Conservation (phyloP, 2,888 invertebrate species). For the Trissolcus japonicus region DNA sequence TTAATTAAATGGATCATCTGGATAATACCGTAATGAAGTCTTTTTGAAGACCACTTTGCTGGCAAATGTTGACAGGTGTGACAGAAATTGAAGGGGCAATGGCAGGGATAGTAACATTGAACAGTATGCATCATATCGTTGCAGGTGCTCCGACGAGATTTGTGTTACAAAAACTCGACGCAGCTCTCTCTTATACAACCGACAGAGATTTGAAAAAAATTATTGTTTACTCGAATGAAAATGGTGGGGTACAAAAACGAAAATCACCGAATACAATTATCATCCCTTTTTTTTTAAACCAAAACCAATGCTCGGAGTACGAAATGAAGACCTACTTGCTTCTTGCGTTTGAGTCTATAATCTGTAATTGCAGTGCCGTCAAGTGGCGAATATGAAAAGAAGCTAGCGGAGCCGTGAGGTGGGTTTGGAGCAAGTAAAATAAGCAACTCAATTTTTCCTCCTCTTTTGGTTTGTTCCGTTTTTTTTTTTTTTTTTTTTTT, state of each 20-base stretch:
- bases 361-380: constrained; percentile 35
- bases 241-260: constrained; percentile 16
- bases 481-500: too few relatives aligned
- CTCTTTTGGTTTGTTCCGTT: too few relatives aligned
- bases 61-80: constrained; percentile 43
- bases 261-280: constrained; percentile 39
- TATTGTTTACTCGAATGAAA: constrained; percentile 14
- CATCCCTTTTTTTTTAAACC: constrained; percentile 31
- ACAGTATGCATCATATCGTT: constrained; percentile 15
- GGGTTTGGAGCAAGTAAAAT: constrained; percentile 18
- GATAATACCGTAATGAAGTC: constrained; percentile 9
- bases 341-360: constrained; percentile 32
- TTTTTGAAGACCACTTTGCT: constrained; percentile 15
- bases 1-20: constrained; percentile 8
- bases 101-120: background rate
- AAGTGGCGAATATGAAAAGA: constrained; percentile 31
- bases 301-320: constrained; percentile 1
- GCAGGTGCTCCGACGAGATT: constrained; percentile 33
- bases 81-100: constrained; percentile 27
- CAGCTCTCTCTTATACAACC: background rate
- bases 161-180: constrained; percentile 25
- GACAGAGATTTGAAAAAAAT: constrained; percentile 15
- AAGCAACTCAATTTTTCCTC: constrained; percentile 35
- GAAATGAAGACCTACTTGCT: constrained; percentile 26
- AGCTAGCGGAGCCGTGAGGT: constrained; percentile 31